A percentile compares a stretch with the other conserved stretches of the same genome.
These are phyloP conservation scores for Norana najaformis DNA, from an alignment of 2,888 invertebrate genomes.

Conservation along the genomic window DNA sequence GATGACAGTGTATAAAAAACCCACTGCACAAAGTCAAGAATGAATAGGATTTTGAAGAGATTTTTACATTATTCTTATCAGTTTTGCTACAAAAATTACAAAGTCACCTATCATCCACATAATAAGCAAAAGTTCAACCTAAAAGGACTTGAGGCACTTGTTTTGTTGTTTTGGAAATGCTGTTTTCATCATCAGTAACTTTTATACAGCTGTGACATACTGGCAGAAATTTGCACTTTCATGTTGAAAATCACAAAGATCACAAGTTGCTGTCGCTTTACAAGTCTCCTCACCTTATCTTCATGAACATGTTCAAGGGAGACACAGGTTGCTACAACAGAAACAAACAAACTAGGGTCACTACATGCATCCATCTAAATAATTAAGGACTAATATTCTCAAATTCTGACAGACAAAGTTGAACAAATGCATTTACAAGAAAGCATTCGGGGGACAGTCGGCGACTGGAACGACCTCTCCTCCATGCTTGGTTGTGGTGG, in stretches of 20 bases:
- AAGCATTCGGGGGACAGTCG: no score
- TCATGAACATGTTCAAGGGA: slow-evolving; percentile 45
- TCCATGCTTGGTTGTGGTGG: no score
- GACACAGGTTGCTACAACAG: slow-evolving; percentile 43
- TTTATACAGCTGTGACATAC: not conserved
- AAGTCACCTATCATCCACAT: not conserved
- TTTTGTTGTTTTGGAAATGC: not conserved
- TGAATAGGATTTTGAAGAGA: not conserved
- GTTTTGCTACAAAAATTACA: not conserved
- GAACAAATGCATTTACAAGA: no score
- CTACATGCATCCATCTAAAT: not conserved
- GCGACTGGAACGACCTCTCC: no score
- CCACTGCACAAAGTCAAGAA: not conserved
- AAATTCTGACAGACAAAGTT: not conserved
- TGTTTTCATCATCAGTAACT: slow-evolving; percentile 3
- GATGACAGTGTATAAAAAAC: not conserved
- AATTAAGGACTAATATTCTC: not conserved
- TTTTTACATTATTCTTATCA: not conserved
- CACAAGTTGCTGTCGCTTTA: not conserved
- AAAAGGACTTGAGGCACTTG: not conserved
- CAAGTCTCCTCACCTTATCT: slow-evolving; percentile 40
- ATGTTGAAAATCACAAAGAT: not conserved
- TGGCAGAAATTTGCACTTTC: not conserved
- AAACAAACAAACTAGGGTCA: not conserved
- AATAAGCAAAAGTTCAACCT: not conserved